phyloP scores from a whole-genome alignment of 2,888 invertebrate species.

The Cheilosia vernalis region DNA sequence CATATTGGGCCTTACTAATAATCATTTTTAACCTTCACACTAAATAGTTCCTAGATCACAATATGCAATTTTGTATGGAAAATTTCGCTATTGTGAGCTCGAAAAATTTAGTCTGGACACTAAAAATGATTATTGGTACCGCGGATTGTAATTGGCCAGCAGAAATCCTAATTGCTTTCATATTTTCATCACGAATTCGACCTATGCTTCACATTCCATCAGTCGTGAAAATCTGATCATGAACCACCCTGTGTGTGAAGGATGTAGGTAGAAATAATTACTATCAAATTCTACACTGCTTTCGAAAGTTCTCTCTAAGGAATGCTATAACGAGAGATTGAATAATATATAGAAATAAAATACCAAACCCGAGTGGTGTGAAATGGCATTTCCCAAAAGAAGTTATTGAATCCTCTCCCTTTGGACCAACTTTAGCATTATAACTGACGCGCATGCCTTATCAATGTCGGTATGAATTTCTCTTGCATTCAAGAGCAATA shows the following conservation, averaged over 20 bases:
- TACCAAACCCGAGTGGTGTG: conserved; percentile 51
- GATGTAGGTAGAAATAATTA: conserved; percentile 13
- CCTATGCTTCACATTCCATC: too few species aligned
- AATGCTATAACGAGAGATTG: conserved; percentile 4
- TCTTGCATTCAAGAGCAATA: conserved; percentile 57
- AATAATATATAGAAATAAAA: conserved; percentile 32
- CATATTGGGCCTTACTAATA: too few species aligned
- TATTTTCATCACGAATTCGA: too few species aligned
- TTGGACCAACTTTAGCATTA: not conserved
- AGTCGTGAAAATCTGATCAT: too few species aligned
- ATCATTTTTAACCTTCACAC: too few species aligned
- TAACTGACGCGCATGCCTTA: conserved; percentile 56
- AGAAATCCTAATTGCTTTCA: too few species aligned
- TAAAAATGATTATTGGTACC: too few species aligned
- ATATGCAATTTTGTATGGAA: too few species aligned
- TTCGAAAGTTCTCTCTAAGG: conserved; percentile 1
- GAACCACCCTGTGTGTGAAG: not conserved
- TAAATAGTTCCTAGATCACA: too few species aligned
- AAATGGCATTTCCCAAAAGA: conserved; percentile 38
- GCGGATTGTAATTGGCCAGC: too few species aligned
- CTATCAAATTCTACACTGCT: conserved; percentile 32
- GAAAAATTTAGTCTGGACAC: too few species aligned
- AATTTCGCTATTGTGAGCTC: too few species aligned
- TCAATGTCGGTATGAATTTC: conserved; percentile 14
- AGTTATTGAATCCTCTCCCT: conserved; percentile 63